Evolutionary conservation across 1,140 invertebrate species (phyloP).

Genomic region (Diplogasteroides magnus): DNA sequence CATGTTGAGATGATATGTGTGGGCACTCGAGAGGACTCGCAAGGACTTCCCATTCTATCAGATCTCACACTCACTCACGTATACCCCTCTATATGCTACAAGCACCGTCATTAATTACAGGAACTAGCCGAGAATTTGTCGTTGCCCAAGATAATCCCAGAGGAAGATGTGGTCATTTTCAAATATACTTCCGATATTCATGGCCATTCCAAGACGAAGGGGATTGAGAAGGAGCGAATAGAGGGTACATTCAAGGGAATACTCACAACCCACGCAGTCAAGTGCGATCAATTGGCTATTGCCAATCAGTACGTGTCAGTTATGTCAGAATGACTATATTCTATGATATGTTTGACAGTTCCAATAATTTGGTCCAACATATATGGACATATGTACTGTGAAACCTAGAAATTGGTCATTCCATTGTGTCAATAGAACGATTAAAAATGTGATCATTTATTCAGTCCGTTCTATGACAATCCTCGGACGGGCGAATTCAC

Average conservation of each 20-base stretch:
- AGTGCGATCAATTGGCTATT: not conserved
- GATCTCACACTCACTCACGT: slow-evolving; percentile 5
- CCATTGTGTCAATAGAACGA: not conserved
- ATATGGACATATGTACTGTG: too few relatives aligned
- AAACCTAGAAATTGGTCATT: too few relatives aligned
- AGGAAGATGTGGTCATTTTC: slow-evolving; percentile 8
- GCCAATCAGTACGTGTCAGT: not conserved
- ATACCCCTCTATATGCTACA: not conserved
- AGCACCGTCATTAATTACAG: not conserved
- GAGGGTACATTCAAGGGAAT: not conserved
- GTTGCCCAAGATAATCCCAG: slow-evolving; percentile 4
- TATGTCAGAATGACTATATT: too few relatives aligned
- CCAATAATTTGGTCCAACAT: too few relatives aligned
- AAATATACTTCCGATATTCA: slow-evolving; percentile 11
- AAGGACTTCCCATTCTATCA: slow-evolving; percentile 8
- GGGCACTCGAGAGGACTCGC: slow-evolving; percentile 5
- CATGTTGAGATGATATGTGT: slow-evolving; percentile 7
- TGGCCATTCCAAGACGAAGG: slow-evolving; percentile 8
- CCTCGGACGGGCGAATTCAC: too few relatives aligned
- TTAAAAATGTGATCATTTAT: not conserved
- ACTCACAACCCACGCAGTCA: not conserved
- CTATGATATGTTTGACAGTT: too few relatives aligned
- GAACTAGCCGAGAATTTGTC: not conserved
- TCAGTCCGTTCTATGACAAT: not conserved
- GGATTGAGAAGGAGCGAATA: not conserved